Conservation (phyloP, 2,113 vertebrate genomes). For the Rhinogobius similis region DNA sequence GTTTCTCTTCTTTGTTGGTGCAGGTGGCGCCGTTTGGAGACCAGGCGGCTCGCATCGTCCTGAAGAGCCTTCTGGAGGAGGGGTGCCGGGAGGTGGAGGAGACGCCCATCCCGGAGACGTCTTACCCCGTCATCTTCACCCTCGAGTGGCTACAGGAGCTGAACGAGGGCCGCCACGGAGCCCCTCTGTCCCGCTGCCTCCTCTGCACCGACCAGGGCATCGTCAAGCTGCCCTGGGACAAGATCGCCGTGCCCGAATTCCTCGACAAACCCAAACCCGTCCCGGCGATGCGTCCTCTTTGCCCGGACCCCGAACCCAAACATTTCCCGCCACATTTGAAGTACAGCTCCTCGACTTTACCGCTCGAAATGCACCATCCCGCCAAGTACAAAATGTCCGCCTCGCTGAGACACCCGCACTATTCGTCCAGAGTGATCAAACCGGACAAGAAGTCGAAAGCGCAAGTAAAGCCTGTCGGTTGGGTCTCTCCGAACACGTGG, state of each 20-base stretch:
- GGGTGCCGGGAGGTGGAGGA: constrained; percentile 81
- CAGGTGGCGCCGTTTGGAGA: constrained; percentile 87
- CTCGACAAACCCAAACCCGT: constrained; percentile 74
- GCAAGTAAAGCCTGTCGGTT: constrained; percentile 64
- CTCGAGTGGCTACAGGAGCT: constrained; percentile 85
- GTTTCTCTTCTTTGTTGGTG: too few relatives aligned
- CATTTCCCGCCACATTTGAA: constrained; percentile 25
- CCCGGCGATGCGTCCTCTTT: constrained; percentile 11
- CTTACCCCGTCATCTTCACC: constrained; percentile 88
- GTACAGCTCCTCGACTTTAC: constrained; percentile 31
- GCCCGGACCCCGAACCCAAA: constrained; percentile 32
- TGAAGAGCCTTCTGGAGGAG: constrained; percentile 87
- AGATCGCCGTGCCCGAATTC: constrained; percentile 87
- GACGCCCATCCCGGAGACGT: constrained; percentile 80
- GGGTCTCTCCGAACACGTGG: constrained; percentile 78
- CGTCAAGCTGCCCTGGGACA: constrained; percentile 82
- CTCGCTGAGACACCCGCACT: constrained; percentile 50
- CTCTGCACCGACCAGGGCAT: constrained; percentile 88
- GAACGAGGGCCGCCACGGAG: constrained; percentile 74
- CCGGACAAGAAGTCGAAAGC: constrained; percentile 68
- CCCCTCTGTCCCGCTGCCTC: constrained; percentile 82
- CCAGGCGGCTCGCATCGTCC: constrained; percentile 82
- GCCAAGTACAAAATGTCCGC: constrained; percentile 65
- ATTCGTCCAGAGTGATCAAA: constrained; percentile 81
- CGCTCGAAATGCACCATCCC: constrained; percentile 14